phyloP scores from a whole-genome alignment of 2,888 invertebrate genomes.

The Toxonevra muliebris region DNA sequence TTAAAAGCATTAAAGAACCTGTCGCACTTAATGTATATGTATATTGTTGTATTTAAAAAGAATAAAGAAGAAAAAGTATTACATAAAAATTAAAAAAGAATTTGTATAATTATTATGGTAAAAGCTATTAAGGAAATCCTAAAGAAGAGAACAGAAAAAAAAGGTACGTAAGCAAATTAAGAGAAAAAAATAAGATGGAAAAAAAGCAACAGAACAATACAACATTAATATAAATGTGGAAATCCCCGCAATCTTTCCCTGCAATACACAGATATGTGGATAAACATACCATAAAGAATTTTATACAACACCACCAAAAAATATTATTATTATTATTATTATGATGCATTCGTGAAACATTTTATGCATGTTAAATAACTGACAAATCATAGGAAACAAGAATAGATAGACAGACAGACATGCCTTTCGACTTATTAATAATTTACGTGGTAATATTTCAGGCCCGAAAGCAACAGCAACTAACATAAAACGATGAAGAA shows the following conservation, averaged over 20 bases:
- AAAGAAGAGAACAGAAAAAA: not conserved
- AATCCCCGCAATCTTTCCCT: not conserved
- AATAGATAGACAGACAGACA: slow-evolving; percentile 23
- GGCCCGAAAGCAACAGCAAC: slow-evolving; percentile 26
- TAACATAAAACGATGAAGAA: not conserved
- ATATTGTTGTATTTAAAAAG: too few relatives aligned
- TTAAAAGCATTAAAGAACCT: too few relatives aligned
- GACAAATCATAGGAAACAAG: slow-evolving; percentile 47
- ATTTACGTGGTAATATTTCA: slow-evolving; percentile 58
- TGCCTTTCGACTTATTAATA: slow-evolving; percentile 53
- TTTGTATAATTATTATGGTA: too few relatives aligned
- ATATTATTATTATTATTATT: slow-evolving; percentile 42
- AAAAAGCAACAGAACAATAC: not conserved
- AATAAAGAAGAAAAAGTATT: too few relatives aligned
- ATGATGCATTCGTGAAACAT: slow-evolving; percentile 55
- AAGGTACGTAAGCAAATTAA: too few relatives aligned
- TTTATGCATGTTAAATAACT: slow-evolving; percentile 58
- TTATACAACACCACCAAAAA: not conserved
- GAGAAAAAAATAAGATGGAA: too few relatives aligned
- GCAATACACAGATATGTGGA: not conserved
- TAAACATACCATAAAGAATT: too few relatives aligned
- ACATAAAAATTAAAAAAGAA: too few relatives aligned
- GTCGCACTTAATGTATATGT: too few relatives aligned
- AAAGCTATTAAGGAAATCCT: not conserved
- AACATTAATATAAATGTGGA: not conserved